A percentile compares a stretch with the other conserved stretches of the same genome.
Conservation (phyloP, 1,140 invertebrate species). For the Drosophila mauritiana region DNA sequence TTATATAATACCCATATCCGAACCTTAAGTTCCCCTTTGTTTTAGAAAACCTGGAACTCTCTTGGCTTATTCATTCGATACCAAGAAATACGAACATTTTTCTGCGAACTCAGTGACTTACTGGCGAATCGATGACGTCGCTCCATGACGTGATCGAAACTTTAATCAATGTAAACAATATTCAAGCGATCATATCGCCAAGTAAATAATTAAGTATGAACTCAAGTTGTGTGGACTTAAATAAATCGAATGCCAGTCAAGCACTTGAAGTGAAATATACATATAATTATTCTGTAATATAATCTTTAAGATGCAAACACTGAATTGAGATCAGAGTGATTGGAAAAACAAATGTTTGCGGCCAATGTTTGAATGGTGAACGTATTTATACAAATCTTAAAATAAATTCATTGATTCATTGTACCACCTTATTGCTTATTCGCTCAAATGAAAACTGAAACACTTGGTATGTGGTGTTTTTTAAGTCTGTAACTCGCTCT, state of each 20-base stretch:
- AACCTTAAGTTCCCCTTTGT: slow-evolving; percentile 7
- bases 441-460: no score
- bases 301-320: slow-evolving; percentile 15
- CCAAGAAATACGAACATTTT: slow-evolving; percentile 20
- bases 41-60: slow-evolving; percentile 9
- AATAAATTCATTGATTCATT: background rate
- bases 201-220: slow-evolving; percentile 34
- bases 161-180: slow-evolving; percentile 48
- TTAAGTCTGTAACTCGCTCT: no score
- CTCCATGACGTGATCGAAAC: slow-evolving; percentile 41
- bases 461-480: no score
- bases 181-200: slow-evolving; percentile 38
- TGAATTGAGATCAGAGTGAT: background rate
- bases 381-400: background rate
- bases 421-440: no score
- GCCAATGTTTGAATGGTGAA: background rate
- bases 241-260: slow-evolving; percentile 30
- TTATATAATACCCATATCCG: background rate
- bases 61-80: slow-evolving; percentile 27
- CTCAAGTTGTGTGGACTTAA: slow-evolving; percentile 34
- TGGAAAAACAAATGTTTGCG: background rate
- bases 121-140: slow-evolving; percentile 36
- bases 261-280: slow-evolving; percentile 33
- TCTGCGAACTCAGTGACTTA: slow-evolving; percentile 34
- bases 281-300: slow-evolving; percentile 39